Percentiles rank a stretch among this genome's conserved stretches.
phyloP scores from a whole-genome alignment of 2,113 vertebrate species.

The Cricetomys ansorgei region DNA sequence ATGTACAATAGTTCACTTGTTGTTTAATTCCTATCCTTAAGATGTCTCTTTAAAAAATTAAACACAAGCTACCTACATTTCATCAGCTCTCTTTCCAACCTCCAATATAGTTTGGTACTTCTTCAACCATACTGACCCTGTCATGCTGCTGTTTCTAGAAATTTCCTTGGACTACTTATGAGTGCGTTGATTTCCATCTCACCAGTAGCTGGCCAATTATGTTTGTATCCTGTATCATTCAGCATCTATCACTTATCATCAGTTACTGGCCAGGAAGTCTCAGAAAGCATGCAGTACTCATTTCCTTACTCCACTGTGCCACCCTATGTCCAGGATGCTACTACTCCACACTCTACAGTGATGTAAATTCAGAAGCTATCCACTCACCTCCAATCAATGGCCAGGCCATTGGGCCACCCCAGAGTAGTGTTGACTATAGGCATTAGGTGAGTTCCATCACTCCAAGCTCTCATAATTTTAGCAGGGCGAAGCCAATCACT shows the following conservation, averaged over 20 bases:
- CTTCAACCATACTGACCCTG: neutral
- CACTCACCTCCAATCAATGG: constrained; percentile 97
- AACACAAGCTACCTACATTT: neutral
- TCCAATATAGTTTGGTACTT: neutral
- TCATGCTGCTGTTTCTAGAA: constrained; percentile 23
- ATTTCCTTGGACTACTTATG: neutral
- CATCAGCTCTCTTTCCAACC: neutral
- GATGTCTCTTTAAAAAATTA: constrained; percentile 2
- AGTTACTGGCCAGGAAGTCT: neutral
- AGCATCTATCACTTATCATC: neutral
- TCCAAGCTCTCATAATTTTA: constrained; percentile 98
- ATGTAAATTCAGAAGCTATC: neutral
- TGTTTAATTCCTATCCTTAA: neutral
- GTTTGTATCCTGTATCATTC: neutral
- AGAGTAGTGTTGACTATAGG: constrained; percentile 96
- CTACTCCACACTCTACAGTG: neutral
- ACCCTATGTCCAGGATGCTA: neutral
- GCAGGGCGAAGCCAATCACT: constrained; percentile 98
- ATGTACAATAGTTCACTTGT: neutral
- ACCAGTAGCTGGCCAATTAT: neutral
- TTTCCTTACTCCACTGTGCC: neutral
- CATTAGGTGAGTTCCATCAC: constrained; percentile 94
- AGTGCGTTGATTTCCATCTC: constrained; percentile 9
- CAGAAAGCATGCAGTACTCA: neutral
- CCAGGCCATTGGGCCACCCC: constrained; percentile 97